Evolutionary conservation across 2,797 vertebrate species (phyloP).

Genomic region (Cuculus canorus): DNA sequence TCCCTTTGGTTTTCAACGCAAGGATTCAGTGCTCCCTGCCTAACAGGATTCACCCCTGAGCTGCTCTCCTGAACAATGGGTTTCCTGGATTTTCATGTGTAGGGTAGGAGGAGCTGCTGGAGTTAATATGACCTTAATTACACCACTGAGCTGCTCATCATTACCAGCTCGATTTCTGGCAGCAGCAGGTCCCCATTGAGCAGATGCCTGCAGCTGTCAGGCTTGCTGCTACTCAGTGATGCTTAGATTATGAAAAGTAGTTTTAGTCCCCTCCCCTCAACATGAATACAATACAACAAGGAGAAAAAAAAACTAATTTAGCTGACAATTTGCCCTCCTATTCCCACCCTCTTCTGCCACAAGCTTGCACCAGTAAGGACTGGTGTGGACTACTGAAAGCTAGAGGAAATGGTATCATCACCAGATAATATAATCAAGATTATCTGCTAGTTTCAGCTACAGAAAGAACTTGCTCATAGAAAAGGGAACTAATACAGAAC

Average conservation of each 20-base stretch:
- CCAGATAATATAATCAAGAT: neutral
- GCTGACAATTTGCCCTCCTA: neutral
- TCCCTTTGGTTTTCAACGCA: neutral
- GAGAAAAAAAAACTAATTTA: neutral
- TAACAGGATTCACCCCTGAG: neutral
- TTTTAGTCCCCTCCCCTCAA: neutral
- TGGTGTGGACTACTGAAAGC: neutral
- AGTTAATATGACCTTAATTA: conserved; percentile 15
- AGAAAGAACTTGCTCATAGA: neutral
- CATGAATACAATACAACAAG: neutral
- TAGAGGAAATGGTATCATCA: neutral
- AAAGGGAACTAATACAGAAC: neutral
- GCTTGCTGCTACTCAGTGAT: neutral
- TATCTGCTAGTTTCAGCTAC: neutral
- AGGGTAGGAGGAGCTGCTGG: neutral
- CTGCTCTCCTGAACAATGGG: neutral
- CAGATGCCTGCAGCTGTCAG: neutral
- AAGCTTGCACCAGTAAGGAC: neutral
- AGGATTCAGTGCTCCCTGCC: neutral
- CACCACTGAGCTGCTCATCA: conserved; percentile 12
- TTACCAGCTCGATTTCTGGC: conserved; percentile 28
- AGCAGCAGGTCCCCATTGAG: conserved; percentile 20
- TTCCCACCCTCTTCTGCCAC: neutral
- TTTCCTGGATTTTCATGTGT: neutral
- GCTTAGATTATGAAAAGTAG: neutral